Evolutionary conservation across 2,888 invertebrate species (phyloP).

Genomic region (Ptilodon capucinus): DNA sequence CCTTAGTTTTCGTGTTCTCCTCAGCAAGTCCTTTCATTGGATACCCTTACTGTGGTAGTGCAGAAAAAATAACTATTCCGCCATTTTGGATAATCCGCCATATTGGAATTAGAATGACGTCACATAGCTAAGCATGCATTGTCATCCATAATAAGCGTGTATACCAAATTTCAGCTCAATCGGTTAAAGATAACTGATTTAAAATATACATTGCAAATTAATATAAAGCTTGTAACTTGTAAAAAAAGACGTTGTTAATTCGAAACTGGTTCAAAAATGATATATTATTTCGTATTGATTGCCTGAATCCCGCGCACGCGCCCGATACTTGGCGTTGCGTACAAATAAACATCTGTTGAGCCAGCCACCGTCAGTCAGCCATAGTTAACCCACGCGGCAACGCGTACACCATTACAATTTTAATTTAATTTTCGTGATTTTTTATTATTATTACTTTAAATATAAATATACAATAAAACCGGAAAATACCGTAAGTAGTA

Average conservation of each 20-base stretch:
- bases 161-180: too few species aligned
- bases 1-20: too few species aligned
- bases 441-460: slow-evolving; percentile 35
- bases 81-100: too few species aligned
- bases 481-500: slow-evolving; percentile 32
- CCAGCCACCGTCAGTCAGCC: slow-evolving; percentile 66
- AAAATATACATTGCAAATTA: too few species aligned
- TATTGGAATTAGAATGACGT: too few species aligned
- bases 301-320: slow-evolving; percentile 63
- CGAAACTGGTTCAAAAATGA: slow-evolving; percentile 18
- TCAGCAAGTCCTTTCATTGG: too few species aligned
- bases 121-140: too few species aligned
- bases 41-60: too few species aligned
- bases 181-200: too few species aligned
- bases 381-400: slow-evolving; percentile 46
- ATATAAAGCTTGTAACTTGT: background rate
- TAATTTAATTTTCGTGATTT: slow-evolving; percentile 53
- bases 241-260: background rate
- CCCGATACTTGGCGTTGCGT: slow-evolving; percentile 35
- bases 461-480: slow-evolving; percentile 13
- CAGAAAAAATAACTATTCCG: too few species aligned
- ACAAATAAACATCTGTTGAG: slow-evolving; percentile 76
- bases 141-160: too few species aligned
- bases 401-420: slow-evolving; percentile 47
- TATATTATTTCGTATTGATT: slow-evolving; percentile 59